Evolutionary conservation across 2,113 vertebrate species (phyloP).

Genomic region (Malurus alboscapulatus): DNA sequence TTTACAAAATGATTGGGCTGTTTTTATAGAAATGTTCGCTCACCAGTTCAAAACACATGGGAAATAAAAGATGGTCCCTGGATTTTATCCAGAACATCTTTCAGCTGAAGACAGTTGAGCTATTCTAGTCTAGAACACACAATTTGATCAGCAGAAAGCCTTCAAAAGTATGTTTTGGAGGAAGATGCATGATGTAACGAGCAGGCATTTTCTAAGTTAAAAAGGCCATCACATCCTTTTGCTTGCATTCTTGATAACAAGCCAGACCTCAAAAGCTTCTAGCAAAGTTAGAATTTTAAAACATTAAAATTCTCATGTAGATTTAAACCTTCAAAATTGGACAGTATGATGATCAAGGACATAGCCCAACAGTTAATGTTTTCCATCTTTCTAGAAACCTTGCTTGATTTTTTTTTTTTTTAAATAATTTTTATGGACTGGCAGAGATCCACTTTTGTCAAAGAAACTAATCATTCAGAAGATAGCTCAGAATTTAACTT

Average conservation of each 20-base stretch:
- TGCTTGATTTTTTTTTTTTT: background rate
- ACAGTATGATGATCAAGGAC: background rate
- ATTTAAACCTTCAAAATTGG: background rate
- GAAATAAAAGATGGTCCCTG: background rate
- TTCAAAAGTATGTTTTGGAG: background rate
- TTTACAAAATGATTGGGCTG: background rate
- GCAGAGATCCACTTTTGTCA: background rate
- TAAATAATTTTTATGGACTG: background rate
- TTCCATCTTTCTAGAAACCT: background rate
- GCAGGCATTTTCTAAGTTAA: background rate
- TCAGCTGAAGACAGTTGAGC: background rate
- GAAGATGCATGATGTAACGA: background rate
- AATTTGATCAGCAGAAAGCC: background rate
- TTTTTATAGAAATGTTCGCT: background rate
- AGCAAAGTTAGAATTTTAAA: background rate
- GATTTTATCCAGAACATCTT: slow-evolving; percentile 26
- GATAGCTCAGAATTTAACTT: background rate
- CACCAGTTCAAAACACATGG: background rate
- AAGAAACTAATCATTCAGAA: background rate
- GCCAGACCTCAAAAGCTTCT: background rate
- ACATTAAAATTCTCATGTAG: background rate
- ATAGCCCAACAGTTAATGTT: background rate
- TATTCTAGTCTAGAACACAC: slow-evolving; percentile 7
- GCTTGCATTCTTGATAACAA: background rate
- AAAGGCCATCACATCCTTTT: background rate